A percentile compares a stretch with the other conserved stretches of the same genome.
Conservation (phyloP, 2,888 invertebrate genomes). For the Thyatira batis region DNA sequence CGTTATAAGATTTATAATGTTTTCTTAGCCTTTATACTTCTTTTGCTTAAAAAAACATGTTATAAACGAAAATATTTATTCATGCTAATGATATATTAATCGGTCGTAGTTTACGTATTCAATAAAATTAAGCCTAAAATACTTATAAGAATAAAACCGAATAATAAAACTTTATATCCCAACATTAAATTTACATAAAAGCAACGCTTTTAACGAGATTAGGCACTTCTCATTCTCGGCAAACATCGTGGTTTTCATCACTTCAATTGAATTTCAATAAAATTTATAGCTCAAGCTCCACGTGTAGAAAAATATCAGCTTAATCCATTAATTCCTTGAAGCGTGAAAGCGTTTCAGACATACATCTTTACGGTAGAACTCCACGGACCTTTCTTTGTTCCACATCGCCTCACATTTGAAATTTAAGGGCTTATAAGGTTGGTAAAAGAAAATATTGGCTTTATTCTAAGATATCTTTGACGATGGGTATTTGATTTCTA, state of each 20-base stretch:
- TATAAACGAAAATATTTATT: too few relatives aligned
- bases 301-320: not conserved
- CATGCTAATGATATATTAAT: too few relatives aligned
- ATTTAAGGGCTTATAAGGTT: not conserved
- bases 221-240: not conserved
- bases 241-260: not conserved
- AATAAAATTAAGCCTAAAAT: not conserved
- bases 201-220: not conserved
- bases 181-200: not conserved
- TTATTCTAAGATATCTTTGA: not conserved
- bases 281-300: not conserved
- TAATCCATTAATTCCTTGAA: conserved; percentile 1
- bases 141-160: not conserved
- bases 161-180: not conserved
- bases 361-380: not conserved
- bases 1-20: too few relatives aligned
- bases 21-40: too few relatives aligned
- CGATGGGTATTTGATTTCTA: not conserved
- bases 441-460: not conserved
- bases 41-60: not conserved
- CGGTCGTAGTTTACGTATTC: too few relatives aligned
- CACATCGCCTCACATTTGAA: not conserved
- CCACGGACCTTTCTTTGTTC: not conserved
- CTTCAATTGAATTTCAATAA: not conserved
- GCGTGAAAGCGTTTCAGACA: not conserved